Base-by-base conservation (phyloP, 2,113 vertebrate genomes). In the Baryphthengus martii region DNA sequence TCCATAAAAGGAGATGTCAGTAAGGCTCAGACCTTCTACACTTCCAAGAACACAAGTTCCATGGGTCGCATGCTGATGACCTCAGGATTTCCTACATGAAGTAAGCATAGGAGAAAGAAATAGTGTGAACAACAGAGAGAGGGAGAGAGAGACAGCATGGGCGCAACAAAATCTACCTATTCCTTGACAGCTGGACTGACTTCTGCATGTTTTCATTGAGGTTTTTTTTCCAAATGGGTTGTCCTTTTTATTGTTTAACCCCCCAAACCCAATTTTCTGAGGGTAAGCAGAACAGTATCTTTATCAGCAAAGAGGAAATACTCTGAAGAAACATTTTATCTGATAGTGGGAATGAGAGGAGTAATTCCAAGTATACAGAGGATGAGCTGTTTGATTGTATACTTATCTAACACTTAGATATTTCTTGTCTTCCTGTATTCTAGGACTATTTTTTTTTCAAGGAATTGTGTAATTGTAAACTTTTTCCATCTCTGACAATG, bases 1-100 rank as follows among this genome's bases (percentile, higher is more conserved):
- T 91, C 71, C 68, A 20, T 92, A 86, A 94, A 94, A 96, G 87
- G 81, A 93, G 50, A 55, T 59, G 33, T 55, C n/a, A 70, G 42
- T 19, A 21, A 74, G 42, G 53, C 49, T 25, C 33, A 56, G 83
- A 47, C 10, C 61, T 56, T 59, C 47, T 66, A 2, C 42, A 15
- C 33, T 50, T 72, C 16, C 29, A 17, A 85, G 45, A 91, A 14
- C 35, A 9, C 15, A 50, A 73, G 74, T 70, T 92, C 47, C 37
- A 18, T 55, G 61, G 70, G 67, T 91, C 78, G 88, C 26, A 29
- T 58, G 78, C 63, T 94, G 75, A 39, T 94, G 82, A 90, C 39
- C 52, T 90, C 71, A 92, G 61, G 59, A 55, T 84, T 94, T 96
- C 88, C 63, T 83, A 49, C 13, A 28, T 3, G n/a, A 11, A 59